Evolutionary conservation across 2,797 vertebrate genomes (phyloP).

Genomic region (Tinamus major): DNA sequence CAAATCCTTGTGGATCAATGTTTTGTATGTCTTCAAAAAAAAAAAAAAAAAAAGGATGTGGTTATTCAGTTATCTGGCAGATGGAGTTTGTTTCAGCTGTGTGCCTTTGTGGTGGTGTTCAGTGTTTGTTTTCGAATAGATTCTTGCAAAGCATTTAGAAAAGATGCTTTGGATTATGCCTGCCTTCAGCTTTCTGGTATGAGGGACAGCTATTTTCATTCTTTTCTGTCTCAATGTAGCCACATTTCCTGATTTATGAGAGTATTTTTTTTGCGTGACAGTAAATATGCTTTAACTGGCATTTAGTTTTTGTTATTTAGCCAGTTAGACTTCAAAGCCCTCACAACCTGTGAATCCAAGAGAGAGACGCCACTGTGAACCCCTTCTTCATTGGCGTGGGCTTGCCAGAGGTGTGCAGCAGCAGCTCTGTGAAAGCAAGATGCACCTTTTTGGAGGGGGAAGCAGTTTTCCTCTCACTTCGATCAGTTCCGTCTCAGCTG

Average conservation of each 20-base stretch:
- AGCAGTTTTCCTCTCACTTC: too few species aligned
- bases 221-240: not conserved
- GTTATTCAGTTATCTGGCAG: not conserved
- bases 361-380: accelerated
- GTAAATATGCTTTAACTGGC: not conserved
- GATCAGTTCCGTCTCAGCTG: not conserved
- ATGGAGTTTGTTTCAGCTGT: not conserved
- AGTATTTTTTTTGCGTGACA: not conserved
- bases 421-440: accelerated
- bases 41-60: not conserved
- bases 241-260: not conserved
- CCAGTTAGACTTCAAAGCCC: not conserved
- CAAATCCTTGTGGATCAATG: not conserved
- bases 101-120: not conserved
- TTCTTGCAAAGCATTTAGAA: not conserved
- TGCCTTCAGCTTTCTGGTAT: not conserved
- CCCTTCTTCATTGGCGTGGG: not conserved
- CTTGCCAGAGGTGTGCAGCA: not conserved
- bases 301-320: not conserved
- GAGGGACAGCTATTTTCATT: not conserved
- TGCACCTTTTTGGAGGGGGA: not conserved
- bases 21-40: not conserved
- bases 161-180: not conserved
- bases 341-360: not conserved
- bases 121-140: not conserved